Evolutionary conservation across 2,113 vertebrate species (phyloP).

Genomic region (Emydocephalus ijimae): DNA sequence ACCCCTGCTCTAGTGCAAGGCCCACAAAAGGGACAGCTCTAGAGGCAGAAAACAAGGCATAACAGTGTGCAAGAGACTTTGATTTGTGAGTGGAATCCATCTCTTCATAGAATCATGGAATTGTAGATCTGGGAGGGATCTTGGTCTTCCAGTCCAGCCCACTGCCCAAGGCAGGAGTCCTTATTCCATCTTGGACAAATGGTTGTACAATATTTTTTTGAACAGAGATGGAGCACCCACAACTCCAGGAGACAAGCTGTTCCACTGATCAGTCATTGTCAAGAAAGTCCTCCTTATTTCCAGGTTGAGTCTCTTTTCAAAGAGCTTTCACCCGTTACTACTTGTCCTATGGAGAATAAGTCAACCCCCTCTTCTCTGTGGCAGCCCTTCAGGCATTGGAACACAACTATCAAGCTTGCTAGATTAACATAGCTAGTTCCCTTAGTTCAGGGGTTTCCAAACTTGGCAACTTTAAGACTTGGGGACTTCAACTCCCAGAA

Average conservation of each 20-base stretch:
- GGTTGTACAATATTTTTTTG: neutral
- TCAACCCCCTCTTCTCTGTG: neutral
- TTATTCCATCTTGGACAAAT: neutral
- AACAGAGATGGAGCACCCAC: neutral
- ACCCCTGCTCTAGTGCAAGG: too few species aligned
- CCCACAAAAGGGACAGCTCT: slow-evolving; percentile 17
- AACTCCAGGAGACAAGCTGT: neutral
- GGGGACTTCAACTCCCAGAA: too few species aligned
- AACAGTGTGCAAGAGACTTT: neutral
- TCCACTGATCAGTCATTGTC: neutral
- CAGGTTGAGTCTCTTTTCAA: neutral
- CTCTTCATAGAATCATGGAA: neutral
- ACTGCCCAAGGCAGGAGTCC: neutral
- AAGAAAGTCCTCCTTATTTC: neutral
- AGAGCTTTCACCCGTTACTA: neutral
- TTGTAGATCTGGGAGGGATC: neutral
- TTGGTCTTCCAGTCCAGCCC: neutral
- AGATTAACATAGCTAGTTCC: neutral
- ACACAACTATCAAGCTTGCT: neutral
- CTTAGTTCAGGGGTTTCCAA: too few species aligned
- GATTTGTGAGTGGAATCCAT: neutral
- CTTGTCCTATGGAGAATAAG: neutral
- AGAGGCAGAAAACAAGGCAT: neutral
- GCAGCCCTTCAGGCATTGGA: neutral
- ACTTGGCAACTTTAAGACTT: too few species aligned